Base-by-base conservation (phyloP, 2,797 vertebrate species). In the Champsocephalus gunnari region DNA sequence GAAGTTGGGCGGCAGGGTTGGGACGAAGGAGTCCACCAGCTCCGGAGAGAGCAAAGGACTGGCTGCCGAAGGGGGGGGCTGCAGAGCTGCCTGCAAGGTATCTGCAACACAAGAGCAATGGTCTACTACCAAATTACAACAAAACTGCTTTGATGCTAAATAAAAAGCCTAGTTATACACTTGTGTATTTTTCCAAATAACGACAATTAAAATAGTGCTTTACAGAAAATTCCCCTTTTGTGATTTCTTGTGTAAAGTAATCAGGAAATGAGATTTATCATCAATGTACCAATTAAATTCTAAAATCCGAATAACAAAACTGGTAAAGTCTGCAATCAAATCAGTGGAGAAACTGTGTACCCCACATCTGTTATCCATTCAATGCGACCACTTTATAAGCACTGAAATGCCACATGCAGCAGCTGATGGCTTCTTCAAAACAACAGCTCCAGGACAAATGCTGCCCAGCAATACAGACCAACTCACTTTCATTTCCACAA, bases 1-100 rank as follows among this genome's bases (percentile, higher is more conserved):
- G 79, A 98, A 91, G 65, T 96, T 96, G 0, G 97, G 97, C 0
- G 98, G 97, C 0, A 96, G 97, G 0, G 92, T 85, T 17, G 95
- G 97, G 65, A 97, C 62, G 87, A 98, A 96, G 56, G 94, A 77
- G 16, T 95, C 89, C 0, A 90, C 53, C 41, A 44, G 47, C 19
- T 91, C 67, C 0, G 92, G 74, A 21, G 63, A 69, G 32, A 92
- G 63, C 44, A 88, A 71, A 64, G 92, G 78, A 74, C 44, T 92
- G 90, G 77, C 90, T 34, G 7, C 72, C 63, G 71, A 94, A 94
- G 69, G 93, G 91, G 0, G 90, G 77, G 41, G 81, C 48, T 0
- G 92, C 51, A 0, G 95, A 75, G 73, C 95, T 94, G 79, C 95
- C 95, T 0, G 96, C 92, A 63, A 97, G 89, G 92, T 82, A 98